phyloP scores from a whole-genome alignment of 2,113 vertebrate species.

The Gymnorhina tibicen region DNA sequence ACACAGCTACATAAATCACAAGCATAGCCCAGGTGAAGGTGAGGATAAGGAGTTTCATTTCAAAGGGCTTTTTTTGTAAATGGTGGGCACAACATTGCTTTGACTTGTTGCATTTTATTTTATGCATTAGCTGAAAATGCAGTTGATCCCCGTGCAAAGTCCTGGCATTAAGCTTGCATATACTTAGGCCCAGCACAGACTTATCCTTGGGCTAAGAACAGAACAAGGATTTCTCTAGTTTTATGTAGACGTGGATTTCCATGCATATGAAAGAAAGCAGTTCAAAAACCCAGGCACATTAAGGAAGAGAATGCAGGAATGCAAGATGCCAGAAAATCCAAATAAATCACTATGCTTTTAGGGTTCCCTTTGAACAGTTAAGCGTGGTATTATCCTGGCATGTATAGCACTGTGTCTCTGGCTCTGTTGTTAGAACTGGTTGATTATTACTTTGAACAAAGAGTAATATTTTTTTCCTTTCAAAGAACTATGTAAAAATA shows the following conservation, averaged over 20 bases:
- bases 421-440: not conserved
- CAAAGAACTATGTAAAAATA: not conserved
- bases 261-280: not conserved
- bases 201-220: not conserved
- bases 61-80: not conserved
- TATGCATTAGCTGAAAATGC: not conserved
- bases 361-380: not conserved
- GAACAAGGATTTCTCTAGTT: not conserved
- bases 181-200: not conserved
- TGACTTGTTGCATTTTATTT: not conserved
- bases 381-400: not conserved
- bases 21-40: not conserved
- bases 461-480: not conserved
- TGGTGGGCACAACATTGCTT: not conserved
- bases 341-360: not conserved
- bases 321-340: not conserved
- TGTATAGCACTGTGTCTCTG: not conserved
- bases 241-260: not conserved
- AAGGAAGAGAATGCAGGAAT: not conserved
- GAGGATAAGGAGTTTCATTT: slow-evolving; percentile 15
- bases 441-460: not conserved
- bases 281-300: not conserved
- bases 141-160: not conserved
- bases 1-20: not conserved
- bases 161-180: not conserved